phyloP scores from a whole-genome alignment of 1,140 invertebrate species.

The Hycleus phaleratus region DNA sequence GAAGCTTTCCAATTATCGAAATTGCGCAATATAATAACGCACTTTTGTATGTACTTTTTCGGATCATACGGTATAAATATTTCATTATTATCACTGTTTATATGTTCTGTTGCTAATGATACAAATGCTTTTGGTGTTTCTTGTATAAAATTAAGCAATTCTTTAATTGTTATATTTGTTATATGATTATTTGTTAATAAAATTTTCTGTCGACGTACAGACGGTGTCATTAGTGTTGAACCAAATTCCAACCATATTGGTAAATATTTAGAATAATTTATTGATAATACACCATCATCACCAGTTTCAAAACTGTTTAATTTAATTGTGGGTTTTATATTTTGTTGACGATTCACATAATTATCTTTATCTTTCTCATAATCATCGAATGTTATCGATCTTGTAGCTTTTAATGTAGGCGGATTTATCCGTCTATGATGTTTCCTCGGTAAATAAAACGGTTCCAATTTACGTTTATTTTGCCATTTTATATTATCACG shows the following conservation, averaged over 20 bases:
- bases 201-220: slow-evolving; percentile 47
- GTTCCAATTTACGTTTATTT: slow-evolving; percentile 16
- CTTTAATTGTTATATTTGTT: slow-evolving; percentile 46
- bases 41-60: slow-evolving; percentile 40
- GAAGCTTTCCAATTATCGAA: slow-evolving; percentile 55
- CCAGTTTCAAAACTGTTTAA: slow-evolving; percentile 38
- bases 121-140: slow-evolving; percentile 43
- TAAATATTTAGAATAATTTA: slow-evolving; percentile 47
- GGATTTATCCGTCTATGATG: slow-evolving; percentile 18
- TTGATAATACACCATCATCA: slow-evolving; percentile 45
- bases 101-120: slow-evolving; percentile 21
- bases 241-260: slow-evolving; percentile 55
- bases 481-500: slow-evolving; percentile 20
- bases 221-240: slow-evolving; percentile 46
- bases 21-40: slow-evolving; percentile 55
- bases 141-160: slow-evolving; percentile 46
- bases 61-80: slow-evolving; percentile 47
- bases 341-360: slow-evolving; percentile 4
- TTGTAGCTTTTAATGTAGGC: slow-evolving; percentile 20
- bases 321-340: slow-evolving; percentile 6
- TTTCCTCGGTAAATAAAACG: slow-evolving; percentile 19
- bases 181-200: slow-evolving; percentile 45
- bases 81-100: slow-evolving; percentile 29
- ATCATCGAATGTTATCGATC: slow-evolving; percentile 26
- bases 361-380: slow-evolving; percentile 20